Base-by-base conservation (phyloP, 2,113 vertebrate species). In the Eolophus roseicapilla region DNA sequence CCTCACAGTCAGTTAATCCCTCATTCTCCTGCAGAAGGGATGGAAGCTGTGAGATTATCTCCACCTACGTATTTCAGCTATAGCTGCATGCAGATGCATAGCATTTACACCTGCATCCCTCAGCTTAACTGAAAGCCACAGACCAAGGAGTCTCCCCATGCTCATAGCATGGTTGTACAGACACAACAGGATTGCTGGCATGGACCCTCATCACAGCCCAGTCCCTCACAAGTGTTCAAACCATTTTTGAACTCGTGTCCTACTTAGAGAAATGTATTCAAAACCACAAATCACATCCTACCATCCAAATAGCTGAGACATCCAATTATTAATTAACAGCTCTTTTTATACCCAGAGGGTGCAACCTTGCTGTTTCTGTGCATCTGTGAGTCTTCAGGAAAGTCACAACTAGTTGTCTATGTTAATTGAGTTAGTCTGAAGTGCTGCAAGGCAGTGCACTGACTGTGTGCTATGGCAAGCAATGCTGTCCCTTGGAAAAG, bases 291-390 rank as follows among this genome's bases (percentile, higher is more conserved):
- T 88, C 79, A 76, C 64, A 70, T 76, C 57, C 57, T 76, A 80
- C 46, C 47, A 29, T 50, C 46, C 46, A 91, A 91, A 70, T 44
- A 91, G 50, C 50, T 46, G 52, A 91, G 63, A 84, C 59, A 87
- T 76, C 50, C 74, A 84, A 57, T 90, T 93, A 81, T 74, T 91
- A 91, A 90, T 90, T 84, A 93, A 91, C 83, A 81, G 28, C 68
- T 83, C 82, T 81, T 87, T 71, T 71, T 67, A 93, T 80, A 84
- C 57, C 79, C 87, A 76, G 50, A 80, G 63, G 74, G 50, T 55
- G 35, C 41, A 87, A 91, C 75, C 69, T 88, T 91, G 29, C 63
- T 50, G 88, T 52, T 87, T 80, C 50, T 76, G 46, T n/a, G 23
- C 63, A 62, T 71, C 63, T 71, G 68, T 62, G 68, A 65, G 57